Percentiles rank a stretch among this genome's conserved stretches.
phyloP scores from a whole-genome alignment of 2,888 invertebrate species.

The Drosophila pseudotalamancana region DNA sequence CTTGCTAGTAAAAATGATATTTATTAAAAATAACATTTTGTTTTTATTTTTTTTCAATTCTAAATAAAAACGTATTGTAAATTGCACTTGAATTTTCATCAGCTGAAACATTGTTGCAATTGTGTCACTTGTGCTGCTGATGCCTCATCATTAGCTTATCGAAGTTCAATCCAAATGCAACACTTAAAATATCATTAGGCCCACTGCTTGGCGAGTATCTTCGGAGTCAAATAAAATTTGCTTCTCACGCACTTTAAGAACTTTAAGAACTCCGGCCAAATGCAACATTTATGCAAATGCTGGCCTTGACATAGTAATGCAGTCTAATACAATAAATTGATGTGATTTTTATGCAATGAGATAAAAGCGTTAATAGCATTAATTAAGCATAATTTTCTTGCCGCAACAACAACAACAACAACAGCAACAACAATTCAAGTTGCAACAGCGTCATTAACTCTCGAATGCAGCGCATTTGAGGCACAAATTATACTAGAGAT shows the following conservation, averaged over 20 bases:
- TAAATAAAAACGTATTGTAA: too few species aligned
- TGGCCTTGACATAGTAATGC: conserved; percentile 69
- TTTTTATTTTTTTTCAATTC: too few species aligned
- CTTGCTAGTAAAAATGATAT: too few species aligned
- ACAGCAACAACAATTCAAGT: not conserved
- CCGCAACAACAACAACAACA: not conserved
- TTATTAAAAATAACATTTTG: too few species aligned
- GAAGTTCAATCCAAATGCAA: not conserved
- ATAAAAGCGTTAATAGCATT: conserved; percentile 62
- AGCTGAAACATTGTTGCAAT: too few species aligned
- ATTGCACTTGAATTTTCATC: too few species aligned
- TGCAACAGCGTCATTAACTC: conserved; percentile 19
- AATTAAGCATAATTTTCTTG: conserved; percentile 69
- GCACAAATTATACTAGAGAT: conserved; percentile 7
- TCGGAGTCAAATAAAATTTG: not conserved
- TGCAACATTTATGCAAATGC: conserved; percentile 70
- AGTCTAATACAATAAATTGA: conserved; percentile 67
- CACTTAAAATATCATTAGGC: conserved; percentile 22
- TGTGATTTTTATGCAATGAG: conserved; percentile 73
- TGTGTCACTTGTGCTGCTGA: not conserved
- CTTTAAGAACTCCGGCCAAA: conserved; percentile 36
- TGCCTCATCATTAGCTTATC: conserved; percentile 12
- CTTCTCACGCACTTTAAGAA: conserved; percentile 46
- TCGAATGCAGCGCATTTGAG: conserved; percentile 9
- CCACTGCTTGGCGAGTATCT: not conserved